Percentiles rank a stretch among this genome's conserved stretches.
phyloP scores from a whole-genome alignment of 1,140 invertebrate genomes.

The Listronotus oregonensis region DNA sequence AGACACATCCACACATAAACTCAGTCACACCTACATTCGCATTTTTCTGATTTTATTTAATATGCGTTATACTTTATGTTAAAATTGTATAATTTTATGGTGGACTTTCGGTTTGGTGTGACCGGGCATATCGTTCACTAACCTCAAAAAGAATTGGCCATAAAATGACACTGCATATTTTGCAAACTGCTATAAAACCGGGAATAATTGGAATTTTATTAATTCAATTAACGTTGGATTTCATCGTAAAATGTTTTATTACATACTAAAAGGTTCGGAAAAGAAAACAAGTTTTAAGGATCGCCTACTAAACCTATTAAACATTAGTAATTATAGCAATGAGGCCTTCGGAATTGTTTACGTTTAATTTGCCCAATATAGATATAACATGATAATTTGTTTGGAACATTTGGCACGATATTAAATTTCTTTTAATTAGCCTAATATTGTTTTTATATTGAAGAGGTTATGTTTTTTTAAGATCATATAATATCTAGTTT shows the following conservation, averaged over 20 bases:
- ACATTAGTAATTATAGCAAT: slow-evolving; percentile 1
- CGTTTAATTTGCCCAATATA: no score
- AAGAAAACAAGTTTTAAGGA: slow-evolving; percentile 13
- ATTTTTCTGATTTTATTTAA: no score
- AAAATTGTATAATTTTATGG: no score
- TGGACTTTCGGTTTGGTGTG: neutral
- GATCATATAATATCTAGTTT: no score
- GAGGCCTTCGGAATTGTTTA: neutral
- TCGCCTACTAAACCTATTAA: slow-evolving; percentile 8
- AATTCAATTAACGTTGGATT: slow-evolving; percentile 7
- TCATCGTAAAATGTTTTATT: slow-evolving; percentile 11
- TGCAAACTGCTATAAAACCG: slow-evolving; percentile 10
- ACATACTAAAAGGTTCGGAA: slow-evolving; percentile 3
- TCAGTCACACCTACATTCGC: no score
- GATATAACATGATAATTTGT: no score
- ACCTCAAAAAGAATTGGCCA: slow-evolving; percentile 3
- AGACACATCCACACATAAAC: no score
- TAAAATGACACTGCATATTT: slow-evolving; percentile 2
- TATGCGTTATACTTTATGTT: no score
- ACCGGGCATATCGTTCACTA: slow-evolving; percentile 3
- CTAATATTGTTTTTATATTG: no score
- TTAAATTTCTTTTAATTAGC: no score
- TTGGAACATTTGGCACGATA: no score
- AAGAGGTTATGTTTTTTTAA: no score
- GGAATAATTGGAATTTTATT: slow-evolving; percentile 13